phyloP scores from a whole-genome alignment of 2,888 invertebrate species.

The Drosophila antonietae region DNA sequence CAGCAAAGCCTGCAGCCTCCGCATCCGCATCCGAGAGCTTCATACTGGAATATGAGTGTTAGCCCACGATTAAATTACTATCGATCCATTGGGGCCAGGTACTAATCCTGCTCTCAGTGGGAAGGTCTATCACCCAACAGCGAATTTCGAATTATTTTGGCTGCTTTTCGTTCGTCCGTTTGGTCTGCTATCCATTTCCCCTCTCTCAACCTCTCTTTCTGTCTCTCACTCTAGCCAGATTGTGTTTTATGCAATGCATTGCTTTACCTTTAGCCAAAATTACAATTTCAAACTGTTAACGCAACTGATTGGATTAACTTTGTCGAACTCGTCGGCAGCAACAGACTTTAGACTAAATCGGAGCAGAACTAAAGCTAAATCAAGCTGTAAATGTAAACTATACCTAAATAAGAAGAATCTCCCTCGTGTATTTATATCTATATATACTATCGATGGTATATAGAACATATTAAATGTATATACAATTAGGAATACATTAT shows the following conservation, averaged over 20 bases:
- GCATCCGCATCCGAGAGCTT: conserved; percentile 70
- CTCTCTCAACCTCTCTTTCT: background rate
- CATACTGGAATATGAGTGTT: conserved; percentile 84
- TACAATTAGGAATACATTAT: conserved; percentile 51
- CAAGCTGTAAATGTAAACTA: conserved; percentile 37
- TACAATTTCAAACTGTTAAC: conserved; percentile 70
- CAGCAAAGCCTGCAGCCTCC: conserved; percentile 24
- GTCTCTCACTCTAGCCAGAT: background rate
- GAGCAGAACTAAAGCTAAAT: background rate
- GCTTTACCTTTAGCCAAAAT: conserved; percentile 57
- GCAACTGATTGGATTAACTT: conserved; percentile 57
- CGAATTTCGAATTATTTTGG: conserved; percentile 26
- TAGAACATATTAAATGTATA: background rate
- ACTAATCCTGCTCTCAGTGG: background rate
- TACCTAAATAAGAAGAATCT: conserved; percentile 9
- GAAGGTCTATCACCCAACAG: conserved; percentile 13
- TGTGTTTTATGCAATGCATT: conserved; percentile 33
- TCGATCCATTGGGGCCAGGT: conserved; percentile 38
- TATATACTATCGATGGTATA: conserved; percentile 21
- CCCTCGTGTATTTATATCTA: conserved; percentile 12
- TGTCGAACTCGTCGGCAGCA: background rate
- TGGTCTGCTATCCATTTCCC: conserved; percentile 4
- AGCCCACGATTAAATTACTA: conserved; percentile 71
- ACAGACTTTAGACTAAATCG: conserved; percentile 6
- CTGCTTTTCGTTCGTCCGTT: conserved; percentile 11